Percentiles rank a stretch among this genome's conserved stretches.
phyloP scores from a whole-genome alignment of 2,888 invertebrate genomes.

The Koerneria pararmatus region DNA sequence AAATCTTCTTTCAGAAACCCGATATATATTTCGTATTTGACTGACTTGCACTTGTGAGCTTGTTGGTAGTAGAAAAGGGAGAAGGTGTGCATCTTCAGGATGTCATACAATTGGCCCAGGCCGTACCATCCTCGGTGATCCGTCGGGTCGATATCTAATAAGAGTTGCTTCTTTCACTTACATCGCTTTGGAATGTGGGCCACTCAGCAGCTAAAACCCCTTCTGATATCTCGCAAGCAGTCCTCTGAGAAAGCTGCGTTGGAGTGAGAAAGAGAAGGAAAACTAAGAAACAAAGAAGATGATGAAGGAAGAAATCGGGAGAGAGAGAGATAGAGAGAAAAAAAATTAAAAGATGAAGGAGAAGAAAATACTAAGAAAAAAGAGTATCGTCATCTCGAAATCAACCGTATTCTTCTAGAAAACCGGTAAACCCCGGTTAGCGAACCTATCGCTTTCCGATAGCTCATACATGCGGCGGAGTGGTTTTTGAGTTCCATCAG shows the following conservation, averaged over 20 bases:
- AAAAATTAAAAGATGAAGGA: too few relatives aligned
- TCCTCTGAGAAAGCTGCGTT: too few relatives aligned
- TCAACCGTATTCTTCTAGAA: too few relatives aligned
- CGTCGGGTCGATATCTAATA: conserved; percentile 80
- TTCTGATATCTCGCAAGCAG: too few relatives aligned
- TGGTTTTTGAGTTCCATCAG: conserved; percentile 98
- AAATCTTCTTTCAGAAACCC: too few relatives aligned
- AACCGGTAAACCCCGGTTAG: not conserved
- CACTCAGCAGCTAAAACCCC: conserved; percentile 11
- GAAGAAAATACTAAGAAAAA: conserved; percentile 1
- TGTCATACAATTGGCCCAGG: conserved; percentile 95
- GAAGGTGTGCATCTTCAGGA: conserved; percentile 89
- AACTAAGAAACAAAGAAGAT: too few relatives aligned
- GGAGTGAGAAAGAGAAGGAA: too few relatives aligned
- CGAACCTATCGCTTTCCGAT: conserved; percentile 86
- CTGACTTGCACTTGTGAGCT: conserved; percentile 63
- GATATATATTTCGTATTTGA: not conserved
- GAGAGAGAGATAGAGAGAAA: too few relatives aligned
- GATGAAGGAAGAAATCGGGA: too few relatives aligned
- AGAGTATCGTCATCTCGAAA: not conserved
- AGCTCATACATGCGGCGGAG: conserved; percentile 95
- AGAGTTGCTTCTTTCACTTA: conserved; percentile 15
- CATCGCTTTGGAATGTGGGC: not conserved
- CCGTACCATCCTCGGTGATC: conserved; percentile 99
- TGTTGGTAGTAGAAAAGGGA: conserved; percentile 91